Evolutionary conservation across 53 echinoderm and acorn worm species (phyloP).

Genomic region (Temnopleurus reevesii): DNA sequence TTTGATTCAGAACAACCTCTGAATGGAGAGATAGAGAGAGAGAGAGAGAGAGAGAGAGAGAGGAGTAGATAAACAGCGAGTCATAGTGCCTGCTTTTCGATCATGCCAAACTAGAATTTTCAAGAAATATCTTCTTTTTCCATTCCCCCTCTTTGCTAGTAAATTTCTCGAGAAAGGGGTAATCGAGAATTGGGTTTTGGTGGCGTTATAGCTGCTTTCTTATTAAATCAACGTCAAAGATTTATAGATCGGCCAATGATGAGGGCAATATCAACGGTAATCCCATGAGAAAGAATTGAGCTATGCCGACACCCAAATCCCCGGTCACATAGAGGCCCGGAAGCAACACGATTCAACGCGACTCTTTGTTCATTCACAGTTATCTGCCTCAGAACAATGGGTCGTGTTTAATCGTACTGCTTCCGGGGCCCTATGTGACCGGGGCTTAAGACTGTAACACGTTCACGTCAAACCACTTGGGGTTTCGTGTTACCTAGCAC

Average conservation of each 20-base stretch:
- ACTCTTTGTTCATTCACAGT: too few relatives aligned
- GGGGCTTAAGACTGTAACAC: not conserved
- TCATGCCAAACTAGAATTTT: too few relatives aligned
- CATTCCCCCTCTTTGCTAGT: too few relatives aligned
- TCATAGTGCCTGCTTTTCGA: not conserved
- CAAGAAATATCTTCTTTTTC: too few relatives aligned
- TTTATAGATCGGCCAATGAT: constrained; percentile 18
- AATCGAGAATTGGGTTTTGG: not conserved
- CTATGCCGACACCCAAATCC: not conserved
- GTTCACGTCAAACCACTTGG: not conserved
- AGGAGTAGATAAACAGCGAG: not conserved
- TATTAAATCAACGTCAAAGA: constrained; percentile 31
- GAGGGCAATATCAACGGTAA: constrained; percentile 18
- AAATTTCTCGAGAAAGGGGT: not conserved
- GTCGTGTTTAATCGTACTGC: too few relatives aligned
- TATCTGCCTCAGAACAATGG: too few relatives aligned
- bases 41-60: not conserved
- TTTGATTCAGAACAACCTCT: too few relatives aligned
- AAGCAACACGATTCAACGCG: too few relatives aligned
- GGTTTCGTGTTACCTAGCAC: constrained; percentile 7
- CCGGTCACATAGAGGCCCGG: too few relatives aligned
- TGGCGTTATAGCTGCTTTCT: constrained; percentile 5
- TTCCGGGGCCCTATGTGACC: too few relatives aligned
- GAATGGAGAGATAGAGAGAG: not conserved
- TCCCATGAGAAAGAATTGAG: constrained; percentile 23